phyloP scores from a whole-genome alignment of 1,140 invertebrate species.

The Platyscapa corneri region DNA sequence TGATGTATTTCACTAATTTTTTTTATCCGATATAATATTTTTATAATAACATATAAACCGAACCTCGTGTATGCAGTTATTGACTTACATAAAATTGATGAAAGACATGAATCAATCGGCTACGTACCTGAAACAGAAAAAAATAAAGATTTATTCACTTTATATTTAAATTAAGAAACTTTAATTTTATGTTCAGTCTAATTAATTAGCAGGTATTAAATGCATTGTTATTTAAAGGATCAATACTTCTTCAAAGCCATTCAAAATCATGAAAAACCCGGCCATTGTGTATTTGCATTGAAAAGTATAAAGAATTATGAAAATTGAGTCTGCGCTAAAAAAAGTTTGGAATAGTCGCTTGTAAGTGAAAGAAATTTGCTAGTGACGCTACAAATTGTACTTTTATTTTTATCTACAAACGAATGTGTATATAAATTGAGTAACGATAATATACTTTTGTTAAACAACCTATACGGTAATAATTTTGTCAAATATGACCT shows the following conservation, averaged over 20 bases:
- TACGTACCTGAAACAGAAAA: conserved; percentile 43
- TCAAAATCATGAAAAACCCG: neutral
- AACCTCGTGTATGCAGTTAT: neutral
- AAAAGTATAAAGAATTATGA: conserved; percentile 11
- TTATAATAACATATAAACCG: too few species aligned
- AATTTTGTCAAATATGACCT: neutral
- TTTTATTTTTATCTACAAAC: neutral
- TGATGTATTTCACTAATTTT: neutral
- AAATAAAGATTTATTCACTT: neutral
- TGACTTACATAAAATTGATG: neutral
- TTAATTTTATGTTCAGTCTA: neutral
- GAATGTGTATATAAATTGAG: neutral
- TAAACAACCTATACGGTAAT: neutral
- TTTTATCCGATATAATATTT: neutral
- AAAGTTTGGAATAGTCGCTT: neutral
- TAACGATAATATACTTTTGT: neutral
- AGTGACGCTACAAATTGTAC: neutral
- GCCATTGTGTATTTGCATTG: neutral
- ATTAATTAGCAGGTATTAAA: conserved; percentile 3
- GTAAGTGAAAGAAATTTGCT: neutral
- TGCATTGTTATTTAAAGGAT: neutral
- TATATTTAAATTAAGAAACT: conserved; percentile 18
- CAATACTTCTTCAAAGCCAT: neutral
- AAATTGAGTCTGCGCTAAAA: neutral
- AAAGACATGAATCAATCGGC: neutral